Conservation (phyloP, 2,888 invertebrate species). For the Callimorpha dominula region DNA sequence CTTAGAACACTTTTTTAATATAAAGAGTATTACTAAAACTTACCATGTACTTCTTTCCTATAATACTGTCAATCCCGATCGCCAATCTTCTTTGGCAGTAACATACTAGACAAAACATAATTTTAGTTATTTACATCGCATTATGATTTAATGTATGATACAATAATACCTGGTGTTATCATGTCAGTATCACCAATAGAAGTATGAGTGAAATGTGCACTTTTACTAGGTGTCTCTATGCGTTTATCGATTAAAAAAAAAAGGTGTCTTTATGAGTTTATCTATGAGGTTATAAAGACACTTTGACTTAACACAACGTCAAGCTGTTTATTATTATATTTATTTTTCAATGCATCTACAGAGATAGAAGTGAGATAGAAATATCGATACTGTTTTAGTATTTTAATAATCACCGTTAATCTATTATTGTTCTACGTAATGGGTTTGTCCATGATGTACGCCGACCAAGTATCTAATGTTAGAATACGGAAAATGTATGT, state of each 20-base stretch:
- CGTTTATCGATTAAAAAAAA: too few relatives aligned
- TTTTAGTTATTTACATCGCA: neutral
- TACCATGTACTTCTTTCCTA: conserved; percentile 32
- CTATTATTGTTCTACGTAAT: too few relatives aligned
- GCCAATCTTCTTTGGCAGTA: conserved; percentile 23
- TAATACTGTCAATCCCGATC: conserved; percentile 23
- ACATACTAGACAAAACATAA: conserved; percentile 26
- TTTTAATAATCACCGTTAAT: too few relatives aligned
- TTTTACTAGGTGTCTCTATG: neutral
- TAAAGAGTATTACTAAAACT: neutral
- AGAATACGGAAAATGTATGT: too few relatives aligned
- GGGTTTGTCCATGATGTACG: too few relatives aligned
- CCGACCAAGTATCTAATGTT: too few relatives aligned
- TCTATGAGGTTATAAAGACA: too few relatives aligned
- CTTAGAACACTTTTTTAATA: neutral
- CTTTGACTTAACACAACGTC: too few relatives aligned
- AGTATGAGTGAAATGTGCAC: neutral
- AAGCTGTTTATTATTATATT: too few relatives aligned
- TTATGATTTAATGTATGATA: neutral
- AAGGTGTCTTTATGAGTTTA: neutral
- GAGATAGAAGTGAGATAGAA: too few relatives aligned
- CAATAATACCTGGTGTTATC: neutral
- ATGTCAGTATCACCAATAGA: neutral
- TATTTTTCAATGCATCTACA: too few relatives aligned
- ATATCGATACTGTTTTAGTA: too few relatives aligned